Conservation (phyloP, 1,140 invertebrate species). For the Bombyx mandarina region DNA sequence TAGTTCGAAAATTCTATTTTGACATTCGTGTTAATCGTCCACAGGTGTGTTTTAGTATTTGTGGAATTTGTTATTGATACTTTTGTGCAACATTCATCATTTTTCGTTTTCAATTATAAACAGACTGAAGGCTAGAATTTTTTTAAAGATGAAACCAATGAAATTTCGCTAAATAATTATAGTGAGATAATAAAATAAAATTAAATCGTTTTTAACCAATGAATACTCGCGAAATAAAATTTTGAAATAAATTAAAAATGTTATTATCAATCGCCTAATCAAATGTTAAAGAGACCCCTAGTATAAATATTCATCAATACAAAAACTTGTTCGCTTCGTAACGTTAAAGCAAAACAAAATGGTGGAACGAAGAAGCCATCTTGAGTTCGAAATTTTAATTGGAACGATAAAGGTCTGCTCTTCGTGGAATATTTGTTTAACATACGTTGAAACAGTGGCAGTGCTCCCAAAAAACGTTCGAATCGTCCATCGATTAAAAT, state of each 20-base stretch:
- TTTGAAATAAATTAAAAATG: no score
- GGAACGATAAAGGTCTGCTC: conserved; percentile 45
- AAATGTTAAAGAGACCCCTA: no score
- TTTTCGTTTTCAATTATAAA: no score
- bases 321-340: no score
- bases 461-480: conserved; percentile 37
- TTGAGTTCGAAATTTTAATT: conserved; percentile 63
- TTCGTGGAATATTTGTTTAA: conserved; percentile 47
- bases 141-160: no score
- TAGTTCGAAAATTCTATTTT: conserved; percentile 49
- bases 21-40: conserved; percentile 59
- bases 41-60: conserved; percentile 43
- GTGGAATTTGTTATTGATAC: conserved; percentile 24
- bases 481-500: conserved; percentile 60
- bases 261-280: no score
- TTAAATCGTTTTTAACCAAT: no score
- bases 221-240: no score
- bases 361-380: conserved; percentile 57
- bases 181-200: no score
- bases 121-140: no score
- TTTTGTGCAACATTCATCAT: conserved; percentile 13
- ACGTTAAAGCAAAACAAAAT: conserved; percentile 30
- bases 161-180: no score
- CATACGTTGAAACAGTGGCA: conserved; percentile 23
- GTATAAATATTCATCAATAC: no score